Percentiles rank a stretch among this genome's conserved stretches.
Conservation (phyloP, 2,113 vertebrate genomes). For the Ivindomyrus marchei region DNA sequence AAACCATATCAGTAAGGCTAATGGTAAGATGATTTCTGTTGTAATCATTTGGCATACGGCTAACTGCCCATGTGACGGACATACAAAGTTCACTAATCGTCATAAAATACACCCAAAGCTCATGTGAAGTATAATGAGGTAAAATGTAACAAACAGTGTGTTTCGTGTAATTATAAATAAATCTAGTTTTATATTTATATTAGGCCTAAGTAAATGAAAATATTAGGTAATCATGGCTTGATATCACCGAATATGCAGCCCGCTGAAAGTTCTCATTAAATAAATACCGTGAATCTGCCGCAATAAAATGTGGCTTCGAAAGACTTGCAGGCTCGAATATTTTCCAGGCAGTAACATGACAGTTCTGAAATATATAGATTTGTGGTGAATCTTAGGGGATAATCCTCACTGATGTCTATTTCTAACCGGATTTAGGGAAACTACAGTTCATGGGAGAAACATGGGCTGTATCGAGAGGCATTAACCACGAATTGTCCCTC, state of each 20-base stretch:
- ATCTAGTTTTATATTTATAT: neutral
- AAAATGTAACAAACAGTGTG: neutral
- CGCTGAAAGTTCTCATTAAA: neutral
- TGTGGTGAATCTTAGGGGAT: neutral
- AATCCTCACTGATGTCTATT: neutral
- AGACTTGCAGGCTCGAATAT: neutral
- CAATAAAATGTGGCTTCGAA: conserved; percentile 3
- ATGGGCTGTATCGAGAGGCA: neutral
- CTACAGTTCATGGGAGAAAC: conserved; percentile 3
- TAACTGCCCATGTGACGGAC: neutral
- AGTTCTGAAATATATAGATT: conserved; percentile 8
- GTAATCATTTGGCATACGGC: neutral
- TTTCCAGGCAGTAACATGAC: conserved; percentile 3
- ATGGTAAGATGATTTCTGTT: neutral
- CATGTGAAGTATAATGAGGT: neutral
- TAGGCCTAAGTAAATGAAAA: neutral
- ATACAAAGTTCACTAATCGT: neutral
- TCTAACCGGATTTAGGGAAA: neutral
- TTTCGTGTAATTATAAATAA: neutral
- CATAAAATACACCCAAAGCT: neutral
- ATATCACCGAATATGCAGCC: neutral
- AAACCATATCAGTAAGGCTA: neutral
- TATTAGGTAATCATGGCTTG: neutral
- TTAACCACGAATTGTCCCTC: conserved; percentile 17
- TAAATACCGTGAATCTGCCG: neutral